A percentile compares a stretch with the other conserved stretches of the same genome.
These are phyloP conservation scores for Anolis apletophallus DNA, from an alignment of 2,797 vertebrate species.

Conservation along the genomic window DNA sequence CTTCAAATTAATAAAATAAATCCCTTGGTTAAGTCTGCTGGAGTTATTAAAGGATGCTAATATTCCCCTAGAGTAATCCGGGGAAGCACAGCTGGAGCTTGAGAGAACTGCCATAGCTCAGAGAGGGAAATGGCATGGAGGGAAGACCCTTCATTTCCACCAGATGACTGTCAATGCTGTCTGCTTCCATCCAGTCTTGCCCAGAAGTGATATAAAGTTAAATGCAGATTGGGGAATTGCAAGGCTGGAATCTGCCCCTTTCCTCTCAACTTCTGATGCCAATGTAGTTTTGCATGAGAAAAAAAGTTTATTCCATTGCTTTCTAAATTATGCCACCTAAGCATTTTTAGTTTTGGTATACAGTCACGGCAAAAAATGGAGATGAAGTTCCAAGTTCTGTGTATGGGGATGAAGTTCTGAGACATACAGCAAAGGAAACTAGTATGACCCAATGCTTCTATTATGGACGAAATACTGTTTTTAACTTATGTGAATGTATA, in stretches of 20 bases:
- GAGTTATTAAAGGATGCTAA: constrained; percentile 73
- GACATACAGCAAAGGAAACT: neutral
- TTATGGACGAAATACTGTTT: too few relatives aligned
- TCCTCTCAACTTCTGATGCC: constrained; percentile 39
- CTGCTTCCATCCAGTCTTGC: constrained; percentile 55
- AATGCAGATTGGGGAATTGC: too few relatives aligned
- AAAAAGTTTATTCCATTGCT: constrained; percentile 37
- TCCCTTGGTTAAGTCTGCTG: constrained; percentile 71
- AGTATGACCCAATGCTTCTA: too few relatives aligned
- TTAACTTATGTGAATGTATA: too few relatives aligned
- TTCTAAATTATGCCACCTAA: constrained; percentile 50
- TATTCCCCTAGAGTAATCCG: constrained; percentile 66
- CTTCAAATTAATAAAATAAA: constrained; percentile 80
- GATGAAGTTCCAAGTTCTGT: neutral
- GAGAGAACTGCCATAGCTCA: constrained; percentile 6
- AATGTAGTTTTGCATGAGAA: constrained; percentile 56
- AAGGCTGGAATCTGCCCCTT: constrained; percentile 24
- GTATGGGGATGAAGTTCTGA: neutral
- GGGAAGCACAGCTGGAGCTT: constrained; percentile 55
- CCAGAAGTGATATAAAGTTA: constrained; percentile 52
- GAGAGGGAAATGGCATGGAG: constrained; percentile 9
- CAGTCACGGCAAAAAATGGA: neutral
- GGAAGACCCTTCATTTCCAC: constrained; percentile 24
- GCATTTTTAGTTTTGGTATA: constrained; percentile 37
- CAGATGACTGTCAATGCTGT: constrained; percentile 20